Evolutionary conservation across 2,797 vertebrate species (phyloP).

Genomic region (Orientallactaga sibirica): DNA sequence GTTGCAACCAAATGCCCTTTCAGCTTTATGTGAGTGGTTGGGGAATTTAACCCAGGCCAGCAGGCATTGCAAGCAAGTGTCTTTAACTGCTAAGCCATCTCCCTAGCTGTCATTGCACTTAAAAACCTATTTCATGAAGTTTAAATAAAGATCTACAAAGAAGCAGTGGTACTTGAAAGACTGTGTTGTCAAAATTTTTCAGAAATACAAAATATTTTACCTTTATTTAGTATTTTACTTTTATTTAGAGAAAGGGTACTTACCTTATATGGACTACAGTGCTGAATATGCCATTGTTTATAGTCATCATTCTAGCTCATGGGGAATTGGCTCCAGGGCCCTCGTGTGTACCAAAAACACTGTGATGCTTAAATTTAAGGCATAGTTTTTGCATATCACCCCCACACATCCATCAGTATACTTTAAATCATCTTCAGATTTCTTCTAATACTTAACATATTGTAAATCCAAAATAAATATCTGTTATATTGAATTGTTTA

Average conservation of each 20-base stretch:
- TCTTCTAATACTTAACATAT: background rate
- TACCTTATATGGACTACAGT: background rate
- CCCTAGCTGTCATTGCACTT: background rate
- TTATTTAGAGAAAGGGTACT: background rate
- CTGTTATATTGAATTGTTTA: background rate
- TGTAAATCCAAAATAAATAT: background rate
- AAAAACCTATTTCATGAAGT: conserved; percentile 9
- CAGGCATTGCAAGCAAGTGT: too few species aligned
- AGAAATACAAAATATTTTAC: conserved; percentile 33
- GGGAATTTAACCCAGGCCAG: too few species aligned
- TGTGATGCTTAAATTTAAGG: background rate
- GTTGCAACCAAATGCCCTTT: too few species aligned
- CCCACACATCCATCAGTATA: too few species aligned
- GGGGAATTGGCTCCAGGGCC: background rate
- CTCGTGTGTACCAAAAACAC: background rate
- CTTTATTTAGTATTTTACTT: conserved; percentile 42
- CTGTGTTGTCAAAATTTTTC: conserved; percentile 15
- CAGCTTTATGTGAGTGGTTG: too few species aligned
- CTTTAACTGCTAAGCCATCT: too few species aligned
- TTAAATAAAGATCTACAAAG: conserved; percentile 17
- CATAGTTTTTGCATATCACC: background rate
- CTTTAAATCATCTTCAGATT: background rate
- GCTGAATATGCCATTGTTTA: rapidly evolving
- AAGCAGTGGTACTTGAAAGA: background rate
- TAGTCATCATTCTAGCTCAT: background rate